phyloP scores from a whole-genome alignment of 2,888 invertebrate species.

The Platycheirus rosarum region DNA sequence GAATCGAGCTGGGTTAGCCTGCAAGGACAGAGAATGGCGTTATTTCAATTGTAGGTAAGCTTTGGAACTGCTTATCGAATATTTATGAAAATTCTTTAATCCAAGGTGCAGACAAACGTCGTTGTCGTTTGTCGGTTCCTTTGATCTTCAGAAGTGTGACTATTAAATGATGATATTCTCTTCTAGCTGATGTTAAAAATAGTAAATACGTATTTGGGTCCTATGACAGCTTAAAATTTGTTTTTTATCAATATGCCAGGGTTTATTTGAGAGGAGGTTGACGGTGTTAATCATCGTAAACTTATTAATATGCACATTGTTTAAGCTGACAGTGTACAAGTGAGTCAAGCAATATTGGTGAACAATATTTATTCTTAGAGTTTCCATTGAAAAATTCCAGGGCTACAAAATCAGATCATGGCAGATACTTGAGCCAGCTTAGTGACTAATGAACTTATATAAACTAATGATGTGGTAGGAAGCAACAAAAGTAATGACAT shows the following conservation, averaged over 20 bases:
- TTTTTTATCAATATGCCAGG: background rate
- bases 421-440: background rate
- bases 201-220: background rate
- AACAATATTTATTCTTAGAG: constrained; percentile 31
- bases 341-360: constrained; percentile 5
- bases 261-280: constrained; percentile 15
- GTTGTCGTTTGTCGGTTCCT: constrained; percentile 3
- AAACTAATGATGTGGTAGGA: too few species aligned
- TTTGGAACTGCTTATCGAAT: background rate
- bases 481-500: too few species aligned
- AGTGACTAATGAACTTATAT: background rate
- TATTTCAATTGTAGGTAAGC: background rate
- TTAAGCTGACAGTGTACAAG: constrained; percentile 13
- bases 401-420: constrained; percentile 20
- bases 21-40: constrained; percentile 16
- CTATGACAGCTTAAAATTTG: background rate
- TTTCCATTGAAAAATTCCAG: constrained; percentile 15
- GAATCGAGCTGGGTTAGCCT: constrained; percentile 82
- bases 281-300: constrained; percentile 1
- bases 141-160: background rate
- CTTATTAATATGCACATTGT: constrained; percentile 27
- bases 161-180: constrained; percentile 13
- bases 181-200: background rate
- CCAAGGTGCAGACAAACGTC: background rate
- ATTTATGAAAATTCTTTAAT: background rate